phyloP scores from a whole-genome alignment of 1,140 invertebrate genomes.

The Capitella teleta region DNA sequence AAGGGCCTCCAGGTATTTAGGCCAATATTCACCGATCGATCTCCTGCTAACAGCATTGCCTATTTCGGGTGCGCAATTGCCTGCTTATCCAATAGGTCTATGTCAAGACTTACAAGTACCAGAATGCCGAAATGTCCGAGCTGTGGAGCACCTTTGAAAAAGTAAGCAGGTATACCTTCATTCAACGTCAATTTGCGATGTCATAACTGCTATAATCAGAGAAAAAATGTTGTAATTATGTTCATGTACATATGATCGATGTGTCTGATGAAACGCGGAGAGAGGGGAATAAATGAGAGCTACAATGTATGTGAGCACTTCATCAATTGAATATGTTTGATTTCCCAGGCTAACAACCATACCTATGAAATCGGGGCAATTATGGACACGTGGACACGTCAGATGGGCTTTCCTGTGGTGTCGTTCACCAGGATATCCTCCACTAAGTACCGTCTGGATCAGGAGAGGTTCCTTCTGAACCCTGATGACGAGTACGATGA shows the following conservation, averaged over 20 bases:
- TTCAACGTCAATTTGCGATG: too few relatives aligned
- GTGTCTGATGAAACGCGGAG: background rate
- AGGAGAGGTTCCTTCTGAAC: slow-evolving; percentile 33
- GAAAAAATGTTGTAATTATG: background rate
- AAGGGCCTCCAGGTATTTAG: slow-evolving; percentile 25
- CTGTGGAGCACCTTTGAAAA: slow-evolving; percentile 46
- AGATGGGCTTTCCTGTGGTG: slow-evolving; percentile 37
- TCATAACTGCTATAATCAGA: background rate
- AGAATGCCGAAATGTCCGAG: slow-evolving; percentile 35
- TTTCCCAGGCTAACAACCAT: slow-evolving; percentile 14
- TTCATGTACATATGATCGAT: background rate
- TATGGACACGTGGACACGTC: slow-evolving; percentile 37
- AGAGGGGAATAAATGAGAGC: background rate
- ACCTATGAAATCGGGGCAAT: slow-evolving; percentile 32
- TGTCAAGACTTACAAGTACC: slow-evolving; percentile 31
- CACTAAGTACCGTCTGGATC: slow-evolving; percentile 21
- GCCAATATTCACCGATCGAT: too few relatives aligned
- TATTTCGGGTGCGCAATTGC: too few relatives aligned
- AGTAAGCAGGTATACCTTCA: slow-evolving; percentile 18
- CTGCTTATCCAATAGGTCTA: too few relatives aligned
- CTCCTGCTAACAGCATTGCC: too few relatives aligned
- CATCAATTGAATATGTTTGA: background rate
- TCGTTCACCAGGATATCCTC: slow-evolving; percentile 15
- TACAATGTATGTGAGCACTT: background rate
- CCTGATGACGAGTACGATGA: slow-evolving; percentile 15